A percentile compares a stretch with the other conserved stretches of the same genome.
These are phyloP conservation scores for Bradypodion pumilum DNA, from an alignment of 2,797 vertebrate genomes.

Conservation along the genomic window DNA sequence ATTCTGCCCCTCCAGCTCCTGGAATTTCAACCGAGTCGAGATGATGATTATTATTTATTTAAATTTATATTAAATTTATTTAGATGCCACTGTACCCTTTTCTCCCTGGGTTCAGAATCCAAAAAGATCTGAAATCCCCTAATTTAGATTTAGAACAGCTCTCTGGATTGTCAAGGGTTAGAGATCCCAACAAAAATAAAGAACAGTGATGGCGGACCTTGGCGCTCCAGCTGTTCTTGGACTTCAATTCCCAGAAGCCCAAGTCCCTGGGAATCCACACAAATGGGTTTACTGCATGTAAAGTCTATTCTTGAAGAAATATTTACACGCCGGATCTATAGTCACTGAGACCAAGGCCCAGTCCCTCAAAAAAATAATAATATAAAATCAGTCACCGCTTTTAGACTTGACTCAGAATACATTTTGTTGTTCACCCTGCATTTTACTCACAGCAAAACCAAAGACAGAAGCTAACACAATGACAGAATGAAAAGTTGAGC, in stretches of 20 bases:
- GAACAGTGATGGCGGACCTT: no score
- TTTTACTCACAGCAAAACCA: slow-evolving; percentile 9
- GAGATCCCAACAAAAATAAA: neutral
- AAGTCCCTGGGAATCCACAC: no score
- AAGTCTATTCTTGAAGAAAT: neutral
- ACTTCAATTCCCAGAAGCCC: no score
- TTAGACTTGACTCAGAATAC: neutral
- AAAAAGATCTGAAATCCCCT: neutral
- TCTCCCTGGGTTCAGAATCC: neutral
- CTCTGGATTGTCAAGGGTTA: neutral
- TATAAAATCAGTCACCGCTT: neutral
- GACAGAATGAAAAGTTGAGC: neutral
- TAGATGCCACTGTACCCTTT: no score
- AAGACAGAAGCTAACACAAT: neutral
- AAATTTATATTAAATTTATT: no score
- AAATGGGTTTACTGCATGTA: no score
- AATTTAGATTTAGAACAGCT: no score
- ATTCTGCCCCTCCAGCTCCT: no score
- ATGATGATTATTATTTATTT: no score
- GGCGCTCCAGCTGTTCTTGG: no score
- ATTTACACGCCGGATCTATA: neutral
- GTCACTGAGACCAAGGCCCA: neutral
- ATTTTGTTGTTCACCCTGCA: no score
- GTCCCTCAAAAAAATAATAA: neutral
- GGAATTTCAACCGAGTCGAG: neutral